Conservation (phyloP, 2,797 vertebrate genomes). For the Steatocranus sp. region DNA sequence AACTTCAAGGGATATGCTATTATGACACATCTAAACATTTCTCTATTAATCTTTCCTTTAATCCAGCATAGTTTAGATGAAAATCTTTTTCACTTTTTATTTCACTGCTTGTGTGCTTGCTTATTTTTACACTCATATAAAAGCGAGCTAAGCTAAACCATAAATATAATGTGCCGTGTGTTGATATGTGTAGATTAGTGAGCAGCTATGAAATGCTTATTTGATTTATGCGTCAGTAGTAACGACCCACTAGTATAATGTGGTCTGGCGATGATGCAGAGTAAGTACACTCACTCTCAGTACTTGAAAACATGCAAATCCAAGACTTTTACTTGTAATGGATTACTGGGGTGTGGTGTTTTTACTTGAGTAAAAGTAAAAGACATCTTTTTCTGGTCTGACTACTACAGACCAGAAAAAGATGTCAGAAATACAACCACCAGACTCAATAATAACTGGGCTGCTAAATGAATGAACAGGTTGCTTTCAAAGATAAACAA, state of each 20-base stretch:
- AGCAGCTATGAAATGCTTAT: background rate
- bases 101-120: background rate
- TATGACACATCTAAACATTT: background rate
- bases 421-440: background rate
- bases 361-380: background rate
- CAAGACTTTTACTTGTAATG: background rate
- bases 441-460: background rate
- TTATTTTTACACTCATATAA: background rate
- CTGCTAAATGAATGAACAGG: background rate
- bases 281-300: background rate
- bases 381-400: too few relatives aligned
- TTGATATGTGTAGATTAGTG: background rate
- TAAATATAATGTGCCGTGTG: accelerated
- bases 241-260: background rate
- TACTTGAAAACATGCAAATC: background rate
- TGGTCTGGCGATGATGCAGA: background rate
- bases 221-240: background rate
- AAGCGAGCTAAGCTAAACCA: background rate
- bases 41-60: background rate
- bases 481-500: background rate
- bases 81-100: background rate
- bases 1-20: background rate
- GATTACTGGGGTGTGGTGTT: background rate
- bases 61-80: background rate
- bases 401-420: background rate